phyloP scores from a whole-genome alignment of 2,113 vertebrate genomes.

The Vulpes ferrilata region DNA sequence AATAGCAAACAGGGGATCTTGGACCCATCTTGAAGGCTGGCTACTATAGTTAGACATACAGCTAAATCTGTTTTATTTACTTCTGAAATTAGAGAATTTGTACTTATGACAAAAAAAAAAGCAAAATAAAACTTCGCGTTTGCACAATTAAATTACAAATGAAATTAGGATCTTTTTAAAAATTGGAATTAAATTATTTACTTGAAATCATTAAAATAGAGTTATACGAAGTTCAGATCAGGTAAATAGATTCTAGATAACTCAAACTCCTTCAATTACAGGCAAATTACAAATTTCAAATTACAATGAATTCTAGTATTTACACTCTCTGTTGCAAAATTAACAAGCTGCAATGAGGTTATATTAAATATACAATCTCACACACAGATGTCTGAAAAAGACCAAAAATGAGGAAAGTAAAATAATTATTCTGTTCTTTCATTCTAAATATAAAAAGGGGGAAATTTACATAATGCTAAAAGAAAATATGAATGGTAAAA shows the following conservation, averaged over 20 bases:
- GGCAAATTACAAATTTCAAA: neutral
- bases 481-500: conserved; percentile 76
- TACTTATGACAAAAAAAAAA: neutral
- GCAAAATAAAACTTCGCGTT: neutral
- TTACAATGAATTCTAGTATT: neutral
- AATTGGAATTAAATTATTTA: neutral
- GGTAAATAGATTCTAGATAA: neutral
- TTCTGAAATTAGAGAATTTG: neutral
- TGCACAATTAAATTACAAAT: neutral
- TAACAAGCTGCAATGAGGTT: neutral
- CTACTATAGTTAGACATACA: neutral
- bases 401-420: conserved; percentile 72
- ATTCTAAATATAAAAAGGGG: conserved; percentile 71
- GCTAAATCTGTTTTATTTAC: neutral
- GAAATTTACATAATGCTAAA: conserved; percentile 69
- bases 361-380: conserved; percentile 48
- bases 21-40: neutral
- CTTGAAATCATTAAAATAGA: neutral
- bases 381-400: conserved; percentile 63
- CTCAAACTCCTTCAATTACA: neutral
- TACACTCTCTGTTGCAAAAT: neutral
- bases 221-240: neutral
- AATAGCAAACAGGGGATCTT: neutral
- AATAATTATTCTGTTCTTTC: conserved; percentile 56
- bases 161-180: neutral